Evolutionary conservation across 1,140 invertebrate species (phyloP).

Genomic region (Calliopsis andreniformis): DNA sequence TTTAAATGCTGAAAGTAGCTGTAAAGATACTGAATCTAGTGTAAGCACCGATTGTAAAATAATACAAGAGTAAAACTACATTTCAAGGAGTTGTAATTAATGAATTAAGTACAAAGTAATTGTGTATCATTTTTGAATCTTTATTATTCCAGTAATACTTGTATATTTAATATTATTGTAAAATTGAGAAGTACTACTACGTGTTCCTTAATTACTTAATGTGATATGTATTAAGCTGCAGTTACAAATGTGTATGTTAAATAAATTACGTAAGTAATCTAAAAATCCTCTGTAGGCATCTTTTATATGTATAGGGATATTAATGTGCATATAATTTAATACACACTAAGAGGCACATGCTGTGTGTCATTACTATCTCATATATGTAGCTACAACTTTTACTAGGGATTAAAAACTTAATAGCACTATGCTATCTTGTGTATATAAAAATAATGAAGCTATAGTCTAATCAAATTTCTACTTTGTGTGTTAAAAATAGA

Average conservation of each 20-base stretch:
- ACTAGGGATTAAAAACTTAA: conserved; percentile 45
- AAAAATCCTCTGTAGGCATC: conserved; percentile 37
- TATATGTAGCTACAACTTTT: conserved; percentile 56
- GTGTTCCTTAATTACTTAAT: conserved; percentile 59
- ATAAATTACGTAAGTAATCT: conserved; percentile 73
- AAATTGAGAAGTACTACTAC: conserved; percentile 56
- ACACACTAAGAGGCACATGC: conserved; percentile 67
- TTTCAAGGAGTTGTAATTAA: conserved; percentile 4
- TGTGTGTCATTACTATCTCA: conserved; percentile 58
- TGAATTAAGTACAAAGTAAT: not conserved
- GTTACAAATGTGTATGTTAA: conserved; percentile 67
- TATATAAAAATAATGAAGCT: conserved; percentile 62
- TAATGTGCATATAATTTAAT: conserved; percentile 55
- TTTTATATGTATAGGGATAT: conserved; percentile 47
- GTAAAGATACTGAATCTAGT: not conserved
- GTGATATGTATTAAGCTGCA: conserved; percentile 70
- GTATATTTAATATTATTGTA: conserved; percentile 43
- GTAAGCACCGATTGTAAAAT: not conserved
- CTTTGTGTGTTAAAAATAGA: conserved; percentile 53
- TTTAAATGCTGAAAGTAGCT: conserved; percentile 12
- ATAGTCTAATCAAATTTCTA: conserved; percentile 58
- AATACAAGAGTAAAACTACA: not conserved
- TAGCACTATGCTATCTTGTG: conserved; percentile 43
- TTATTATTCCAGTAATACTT: conserved; percentile 58
- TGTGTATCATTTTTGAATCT: conserved; percentile 41